Percentiles rank a stretch among this genome's conserved stretches.
Evolutionary conservation across 2,888 invertebrate species (phyloP).

Genomic region (Drosophila quinaria): DNA sequence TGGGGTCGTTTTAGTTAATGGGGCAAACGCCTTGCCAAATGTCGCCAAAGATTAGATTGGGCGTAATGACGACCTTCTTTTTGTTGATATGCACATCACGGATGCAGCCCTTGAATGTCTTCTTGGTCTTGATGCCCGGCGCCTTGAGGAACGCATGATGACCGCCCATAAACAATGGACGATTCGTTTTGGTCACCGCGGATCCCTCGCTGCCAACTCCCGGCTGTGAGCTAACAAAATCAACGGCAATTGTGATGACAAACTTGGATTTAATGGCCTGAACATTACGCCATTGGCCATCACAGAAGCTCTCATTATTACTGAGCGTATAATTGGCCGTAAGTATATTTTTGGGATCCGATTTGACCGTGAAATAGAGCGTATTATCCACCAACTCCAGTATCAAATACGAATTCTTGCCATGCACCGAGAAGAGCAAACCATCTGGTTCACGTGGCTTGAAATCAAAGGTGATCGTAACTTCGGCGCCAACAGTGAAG

Average conservation of each 20-base stretch:
- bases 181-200: slow-evolving; percentile 91
- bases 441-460: slow-evolving; percentile 94
- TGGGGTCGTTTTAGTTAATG: slow-evolving; percentile 87
- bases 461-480: slow-evolving; percentile 93
- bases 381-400: slow-evolving; percentile 95
- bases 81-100: slow-evolving; percentile 89
- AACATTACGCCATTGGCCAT: slow-evolving; percentile 97
- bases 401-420: slow-evolving; percentile 92
- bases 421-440: slow-evolving; percentile 94
- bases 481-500: slow-evolving; percentile 92
- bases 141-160: slow-evolving; percentile 88
- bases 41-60: slow-evolving; percentile 89
- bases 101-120: slow-evolving; percentile 93
- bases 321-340: slow-evolving; percentile 89
- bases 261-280: slow-evolving; percentile 95
- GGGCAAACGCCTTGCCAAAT: slow-evolving; percentile 93
- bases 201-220: slow-evolving; percentile 89
- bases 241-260: slow-evolving; percentile 94
- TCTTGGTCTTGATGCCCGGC: slow-evolving; percentile 90
- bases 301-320: slow-evolving; percentile 92
- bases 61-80: slow-evolving; percentile 86
- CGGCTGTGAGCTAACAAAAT: slow-evolving; percentile 91
- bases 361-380: slow-evolving; percentile 92
- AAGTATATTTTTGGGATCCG: slow-evolving; percentile 90
- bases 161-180: slow-evolving; percentile 96